These are phyloP conservation scores for Chrosomus eos DNA, from an alignment of 2,797 vertebrate genomes.

Conservation along the genomic window DNA sequence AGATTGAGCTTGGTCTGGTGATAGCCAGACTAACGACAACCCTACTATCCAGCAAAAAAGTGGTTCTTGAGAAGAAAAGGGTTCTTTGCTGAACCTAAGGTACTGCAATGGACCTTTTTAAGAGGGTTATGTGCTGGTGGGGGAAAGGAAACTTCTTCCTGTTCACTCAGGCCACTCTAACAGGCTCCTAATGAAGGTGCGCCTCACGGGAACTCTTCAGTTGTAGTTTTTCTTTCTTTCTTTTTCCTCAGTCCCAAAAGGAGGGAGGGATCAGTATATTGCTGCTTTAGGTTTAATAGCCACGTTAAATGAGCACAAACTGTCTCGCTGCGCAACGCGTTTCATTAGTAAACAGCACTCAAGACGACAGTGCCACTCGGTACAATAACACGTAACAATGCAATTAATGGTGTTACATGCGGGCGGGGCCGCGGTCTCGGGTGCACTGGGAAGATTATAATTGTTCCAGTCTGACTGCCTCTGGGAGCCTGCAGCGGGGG, in stretches of 20 bases:
- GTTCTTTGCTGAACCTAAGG: neutral
- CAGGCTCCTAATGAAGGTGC: conserved; percentile 42
- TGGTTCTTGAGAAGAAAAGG: neutral
- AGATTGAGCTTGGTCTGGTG: too few species aligned
- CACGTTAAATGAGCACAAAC: conserved; percentile 45
- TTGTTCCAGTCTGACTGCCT: conserved; percentile 68
- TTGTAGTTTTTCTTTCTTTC: conserved; percentile 34
- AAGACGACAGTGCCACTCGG: conserved; percentile 35
- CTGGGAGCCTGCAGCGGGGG: conserved; percentile 68
- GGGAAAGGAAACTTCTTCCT: conserved; percentile 33
- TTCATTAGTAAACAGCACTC: conserved; percentile 60
- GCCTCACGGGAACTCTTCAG: conserved; percentile 43
- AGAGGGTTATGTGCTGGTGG: neutral
- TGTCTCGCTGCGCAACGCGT: conserved; percentile 32
- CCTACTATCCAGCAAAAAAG: neutral
- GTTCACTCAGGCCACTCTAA: conserved; percentile 38
- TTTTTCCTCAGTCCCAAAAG: conserved; percentile 32
- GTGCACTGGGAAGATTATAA: conserved; percentile 70
- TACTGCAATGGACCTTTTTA: conserved; percentile 5
- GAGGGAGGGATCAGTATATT: conserved; percentile 21
- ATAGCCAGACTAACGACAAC: too few species aligned
- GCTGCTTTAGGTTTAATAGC: conserved; percentile 46
- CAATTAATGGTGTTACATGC: conserved; percentile 63
- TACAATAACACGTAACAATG: conserved; percentile 58
- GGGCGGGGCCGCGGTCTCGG: conserved; percentile 65